Percentiles rank a stretch among this genome's conserved stretches.
These are phyloP conservation scores for Percopsis transmontana DNA, from an alignment of 2,113 vertebrate genomes.

Conservation along the genomic window DNA sequence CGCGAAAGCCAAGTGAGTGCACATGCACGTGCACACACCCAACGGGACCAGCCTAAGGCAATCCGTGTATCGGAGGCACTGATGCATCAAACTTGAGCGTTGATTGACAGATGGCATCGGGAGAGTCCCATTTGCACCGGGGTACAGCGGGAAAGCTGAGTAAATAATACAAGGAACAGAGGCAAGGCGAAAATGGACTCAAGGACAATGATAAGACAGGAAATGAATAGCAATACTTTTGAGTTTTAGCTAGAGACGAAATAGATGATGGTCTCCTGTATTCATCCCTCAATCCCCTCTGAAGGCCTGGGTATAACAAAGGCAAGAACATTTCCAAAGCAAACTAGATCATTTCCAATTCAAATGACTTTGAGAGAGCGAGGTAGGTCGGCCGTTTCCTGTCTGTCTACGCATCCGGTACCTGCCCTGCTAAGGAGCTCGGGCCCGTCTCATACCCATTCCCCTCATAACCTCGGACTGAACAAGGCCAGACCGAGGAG, in stretches of 20 bases:
- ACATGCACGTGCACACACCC: not conserved
- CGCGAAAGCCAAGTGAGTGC: not conserved
- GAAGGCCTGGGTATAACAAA: constrained; percentile 16
- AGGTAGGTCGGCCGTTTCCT: constrained; percentile 8
- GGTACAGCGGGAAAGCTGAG: not conserved
- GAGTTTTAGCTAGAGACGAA: not conserved
- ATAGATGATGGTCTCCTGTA: too few relatives aligned
- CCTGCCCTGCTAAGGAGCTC: constrained; percentile 49
- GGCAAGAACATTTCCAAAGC: constrained; percentile 49
- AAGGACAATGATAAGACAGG: constrained; percentile 49
- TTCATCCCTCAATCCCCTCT: not conserved
- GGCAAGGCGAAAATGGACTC: constrained; percentile 28
- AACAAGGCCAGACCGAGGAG: constrained; percentile 24
- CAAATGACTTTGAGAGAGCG: constrained; percentile 53
- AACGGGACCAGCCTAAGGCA: constrained; percentile 59
- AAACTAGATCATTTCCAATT: constrained; percentile 70
- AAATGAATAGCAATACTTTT: not conserved
- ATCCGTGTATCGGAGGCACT: constrained; percentile 55
- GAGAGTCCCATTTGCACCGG: constrained; percentile 34
- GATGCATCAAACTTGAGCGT: constrained; percentile 46
- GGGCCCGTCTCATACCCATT: constrained; percentile 46
- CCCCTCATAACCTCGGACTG: constrained; percentile 48
- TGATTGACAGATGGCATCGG: constrained; percentile 70
- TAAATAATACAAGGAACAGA: constrained; percentile 11
- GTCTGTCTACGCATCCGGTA: constrained; percentile 13